Conservation (phyloP, 2,888 invertebrate genomes). For the Tinea trinotella region DNA sequence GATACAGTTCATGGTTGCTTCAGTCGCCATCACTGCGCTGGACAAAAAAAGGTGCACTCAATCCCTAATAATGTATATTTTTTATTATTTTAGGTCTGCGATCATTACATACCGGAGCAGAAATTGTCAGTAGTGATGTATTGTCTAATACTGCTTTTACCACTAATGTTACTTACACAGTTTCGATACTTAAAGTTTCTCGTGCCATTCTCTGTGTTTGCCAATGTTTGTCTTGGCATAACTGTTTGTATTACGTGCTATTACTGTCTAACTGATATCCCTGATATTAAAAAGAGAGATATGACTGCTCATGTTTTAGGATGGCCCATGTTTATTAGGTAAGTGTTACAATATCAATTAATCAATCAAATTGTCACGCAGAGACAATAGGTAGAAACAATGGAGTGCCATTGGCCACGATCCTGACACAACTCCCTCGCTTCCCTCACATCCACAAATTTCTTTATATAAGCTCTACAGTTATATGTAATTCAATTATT, state of each 20-base stretch:
- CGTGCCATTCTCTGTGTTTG: slow-evolving; percentile 90
- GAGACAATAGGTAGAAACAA: too few species aligned
- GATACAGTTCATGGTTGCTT: too few species aligned
- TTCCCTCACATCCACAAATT: too few species aligned
- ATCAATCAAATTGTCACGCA: too few species aligned
- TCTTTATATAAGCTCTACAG: too few species aligned
- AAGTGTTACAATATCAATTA: too few species aligned
- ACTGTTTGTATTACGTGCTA: slow-evolving; percentile 87
- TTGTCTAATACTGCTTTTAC: slow-evolving; percentile 76
- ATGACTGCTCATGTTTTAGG: slow-evolving; percentile 57
- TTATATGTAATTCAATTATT: too few species aligned
- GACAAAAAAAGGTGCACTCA: too few species aligned
- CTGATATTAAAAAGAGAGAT: slow-evolving; percentile 38
- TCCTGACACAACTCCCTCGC: too few species aligned
- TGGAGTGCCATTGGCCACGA: too few species aligned
- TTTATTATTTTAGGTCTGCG: slow-evolving; percentile 63
- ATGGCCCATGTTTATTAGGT: slow-evolving; percentile 89
- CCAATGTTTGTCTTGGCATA: slow-evolving; percentile 84
- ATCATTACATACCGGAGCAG: slow-evolving; percentile 42
- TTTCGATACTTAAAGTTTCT: slow-evolving; percentile 84
- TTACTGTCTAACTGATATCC: slow-evolving; percentile 77
- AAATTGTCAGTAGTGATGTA: slow-evolving; percentile 72
- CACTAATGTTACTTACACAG: slow-evolving; percentile 79
- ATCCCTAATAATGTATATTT: too few species aligned
- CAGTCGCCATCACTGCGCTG: too few species aligned